Base-by-base conservation (phyloP, 1,140 invertebrate genomes). In the Camponotus floridanus region DNA sequence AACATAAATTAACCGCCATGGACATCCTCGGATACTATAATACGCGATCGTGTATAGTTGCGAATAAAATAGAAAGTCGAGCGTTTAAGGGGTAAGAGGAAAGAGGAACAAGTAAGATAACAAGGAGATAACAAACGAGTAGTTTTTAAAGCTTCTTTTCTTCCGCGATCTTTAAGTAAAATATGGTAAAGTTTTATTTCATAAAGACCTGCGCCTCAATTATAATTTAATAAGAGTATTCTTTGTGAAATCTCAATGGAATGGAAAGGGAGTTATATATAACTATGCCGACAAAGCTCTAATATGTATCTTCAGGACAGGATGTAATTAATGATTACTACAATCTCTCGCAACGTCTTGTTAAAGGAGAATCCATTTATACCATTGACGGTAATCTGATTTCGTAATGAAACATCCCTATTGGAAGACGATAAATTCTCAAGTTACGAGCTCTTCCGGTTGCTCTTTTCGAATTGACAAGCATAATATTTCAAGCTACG, bases 391-490 rank as follows among this genome's bases (percentile, higher is more conserved):
- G 26, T 74, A 83, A 83, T 83, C 68, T 18, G 57, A 59, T 83
- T 83, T 73, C 39, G 79, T 61, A 83, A 83, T 74, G 39, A 83
- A 83, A 83, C 26, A 62, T n/a, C 21, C 21, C 33, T 74, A 45
- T 48, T 13, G 39, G 55, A 62, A 74, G 61, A 83, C 26, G 45
- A 73, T 21, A 4, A 33, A 45, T 68, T 79, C 62, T 79, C 45
- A 51, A 70, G 33, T 80, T 80, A 55, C 64, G 5, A 57, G 45
- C 64, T 80, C 45, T 31, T 39, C 6, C 21, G 26, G 45, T 26
- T 31, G 45, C 33, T 21, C 48, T n/a, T 71, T 70, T 33, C 65
- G 39, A 71, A 59, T 42, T 61, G 51, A 81, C 51, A 36, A 59
- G 26, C 33, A 7, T 36, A 71, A 11, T n/a, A 45, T 61, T 73